These are phyloP conservation scores for Linnaemya vulpina DNA, from an alignment of 2,888 invertebrate genomes.

Conservation along the genomic window DNA sequence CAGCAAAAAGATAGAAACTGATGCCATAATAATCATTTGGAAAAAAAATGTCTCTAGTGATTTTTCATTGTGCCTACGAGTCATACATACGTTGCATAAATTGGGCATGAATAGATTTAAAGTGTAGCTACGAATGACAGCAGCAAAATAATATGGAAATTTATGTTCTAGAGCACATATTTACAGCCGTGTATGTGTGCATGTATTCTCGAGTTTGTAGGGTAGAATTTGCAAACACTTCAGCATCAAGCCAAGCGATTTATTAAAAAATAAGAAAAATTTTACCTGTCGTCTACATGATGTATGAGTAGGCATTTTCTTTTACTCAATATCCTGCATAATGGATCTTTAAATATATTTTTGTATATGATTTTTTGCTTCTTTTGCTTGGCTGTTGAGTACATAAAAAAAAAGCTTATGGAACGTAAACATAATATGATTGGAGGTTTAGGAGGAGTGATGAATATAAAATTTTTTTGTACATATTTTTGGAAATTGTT, in stretches of 20 bases:
- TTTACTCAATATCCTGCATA: constrained; percentile 53
- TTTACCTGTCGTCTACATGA: constrained; percentile 68
- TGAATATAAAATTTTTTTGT: no score
- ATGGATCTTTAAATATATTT: constrained; percentile 36
- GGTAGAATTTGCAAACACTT: constrained; percentile 8
- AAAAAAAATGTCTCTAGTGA: neutral
- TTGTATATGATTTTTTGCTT: neutral
- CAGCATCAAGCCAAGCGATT: constrained; percentile 60
- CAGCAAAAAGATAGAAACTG: constrained; percentile 7
- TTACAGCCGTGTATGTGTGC: neutral
- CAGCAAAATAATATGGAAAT: neutral
- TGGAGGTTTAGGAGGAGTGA: neutral
- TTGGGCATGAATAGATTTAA: constrained; percentile 20
- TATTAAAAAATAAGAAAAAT: constrained; percentile 59
- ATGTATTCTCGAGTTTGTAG: neutral
- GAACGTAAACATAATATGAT: constrained; percentile 48
- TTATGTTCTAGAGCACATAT: neutral
- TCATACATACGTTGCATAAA: neutral
- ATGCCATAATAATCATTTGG: constrained; percentile 37
- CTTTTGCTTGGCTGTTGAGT: neutral
- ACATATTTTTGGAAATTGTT: no score
- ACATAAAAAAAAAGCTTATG: constrained; percentile 11
- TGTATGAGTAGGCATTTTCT: constrained; percentile 67
- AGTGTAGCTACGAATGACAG: neutral
- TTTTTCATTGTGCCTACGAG: neutral